phyloP scores from a whole-genome alignment of 2,113 vertebrate genomes.

The Nyctibius bracteatus region DNA sequence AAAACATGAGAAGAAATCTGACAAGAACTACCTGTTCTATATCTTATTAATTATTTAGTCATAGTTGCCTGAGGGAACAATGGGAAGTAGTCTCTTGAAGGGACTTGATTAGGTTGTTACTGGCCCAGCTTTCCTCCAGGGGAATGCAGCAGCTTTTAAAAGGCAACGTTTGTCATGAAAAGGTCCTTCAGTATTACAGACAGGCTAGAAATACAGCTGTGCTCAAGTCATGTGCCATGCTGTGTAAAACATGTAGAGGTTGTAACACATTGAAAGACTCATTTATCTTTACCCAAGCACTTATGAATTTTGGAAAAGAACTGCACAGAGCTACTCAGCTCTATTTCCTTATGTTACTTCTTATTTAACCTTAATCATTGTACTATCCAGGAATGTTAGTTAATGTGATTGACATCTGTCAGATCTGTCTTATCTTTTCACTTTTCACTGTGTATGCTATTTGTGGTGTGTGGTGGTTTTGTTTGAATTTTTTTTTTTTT shows the following conservation, averaged over 20 bases:
- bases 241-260: background rate
- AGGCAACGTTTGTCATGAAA: background rate
- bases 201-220: background rate
- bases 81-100: background rate
- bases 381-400: background rate
- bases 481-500: background rate
- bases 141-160: background rate
- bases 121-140: background rate
- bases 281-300: background rate
- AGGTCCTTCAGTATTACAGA: background rate
- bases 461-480: background rate
- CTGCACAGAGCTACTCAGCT: background rate
- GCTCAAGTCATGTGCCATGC: too few relatives aligned
- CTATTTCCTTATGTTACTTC: background rate
- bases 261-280: background rate
- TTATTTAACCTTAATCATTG: background rate
- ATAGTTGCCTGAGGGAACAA: background rate
- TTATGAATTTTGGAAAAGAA: background rate
- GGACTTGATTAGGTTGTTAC: too few relatives aligned
- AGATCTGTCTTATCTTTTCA: background rate
- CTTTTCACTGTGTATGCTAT: background rate
- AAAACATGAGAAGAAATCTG: background rate
- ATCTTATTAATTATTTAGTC: background rate
- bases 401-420: background rate
- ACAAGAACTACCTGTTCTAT: rapidly evolving